Conservation (phyloP, 2,113 vertebrate genomes). For the Pollimyrus isidori region DNA sequence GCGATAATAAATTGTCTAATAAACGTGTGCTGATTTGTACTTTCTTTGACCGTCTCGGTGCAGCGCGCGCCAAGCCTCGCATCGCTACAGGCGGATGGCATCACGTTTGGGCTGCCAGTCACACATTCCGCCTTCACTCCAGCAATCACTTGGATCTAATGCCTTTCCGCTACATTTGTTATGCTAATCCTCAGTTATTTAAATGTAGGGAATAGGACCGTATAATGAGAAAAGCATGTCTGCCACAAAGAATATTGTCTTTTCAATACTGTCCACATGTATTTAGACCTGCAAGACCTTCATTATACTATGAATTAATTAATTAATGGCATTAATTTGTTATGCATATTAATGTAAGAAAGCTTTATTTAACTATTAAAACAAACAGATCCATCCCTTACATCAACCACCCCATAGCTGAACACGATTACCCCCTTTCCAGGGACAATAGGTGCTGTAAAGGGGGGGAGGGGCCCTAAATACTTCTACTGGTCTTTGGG, state of each 20-base stretch:
- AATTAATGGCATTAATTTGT: neutral
- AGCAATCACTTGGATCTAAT: neutral
- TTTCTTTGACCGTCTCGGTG: neutral
- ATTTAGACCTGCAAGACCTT: neutral
- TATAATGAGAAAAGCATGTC: neutral
- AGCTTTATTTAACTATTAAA: neutral
- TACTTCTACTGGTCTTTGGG: neutral
- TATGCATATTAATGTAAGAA: neutral
- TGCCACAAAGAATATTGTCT: neutral
- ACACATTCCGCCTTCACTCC: neutral
- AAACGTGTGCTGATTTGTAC: neutral
- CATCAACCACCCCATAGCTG: neutral
- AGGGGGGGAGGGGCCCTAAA: neutral
- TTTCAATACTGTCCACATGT: neutral
- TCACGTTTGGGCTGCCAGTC: neutral
- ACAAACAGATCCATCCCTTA: neutral
- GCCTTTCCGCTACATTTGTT: neutral
- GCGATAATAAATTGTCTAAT: neutral
- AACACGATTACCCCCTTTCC: neutral
- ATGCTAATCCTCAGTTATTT: neutral
- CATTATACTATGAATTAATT: neutral
- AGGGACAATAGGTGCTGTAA: neutral
- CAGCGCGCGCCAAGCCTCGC: neutral
- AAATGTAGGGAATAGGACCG: neutral
- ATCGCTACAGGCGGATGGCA: neutral